These are phyloP conservation scores for Zoroaster sp. DNA, from an alignment of 53 echinoderm and acorn worm genomes.

Conservation along the genomic window DNA sequence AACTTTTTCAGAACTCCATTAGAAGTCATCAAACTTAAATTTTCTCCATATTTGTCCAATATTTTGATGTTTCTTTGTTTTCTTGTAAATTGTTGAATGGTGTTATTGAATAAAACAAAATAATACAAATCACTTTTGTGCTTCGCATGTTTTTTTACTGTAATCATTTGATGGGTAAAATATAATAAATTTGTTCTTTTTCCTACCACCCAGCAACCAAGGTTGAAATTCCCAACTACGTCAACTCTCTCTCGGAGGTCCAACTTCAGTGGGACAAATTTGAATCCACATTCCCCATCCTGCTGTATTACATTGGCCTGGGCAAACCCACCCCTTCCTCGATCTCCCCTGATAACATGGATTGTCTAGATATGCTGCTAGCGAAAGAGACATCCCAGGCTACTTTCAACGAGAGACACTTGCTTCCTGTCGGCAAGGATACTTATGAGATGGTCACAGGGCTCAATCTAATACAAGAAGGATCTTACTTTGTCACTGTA, in stretches of 20 bases:
- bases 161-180: too few species aligned
- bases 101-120: too few species aligned
- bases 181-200: background rate
- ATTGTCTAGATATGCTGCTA: constrained; percentile 41
- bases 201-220: background rate
- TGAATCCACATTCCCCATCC: constrained; percentile 22
- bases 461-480: constrained; percentile 9
- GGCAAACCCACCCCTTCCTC: background rate
- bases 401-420: background rate
- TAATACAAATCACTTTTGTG: too few species aligned
- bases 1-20: background rate
- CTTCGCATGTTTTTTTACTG: too few species aligned
- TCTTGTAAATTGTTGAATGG: too few species aligned
- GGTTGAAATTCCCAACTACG: constrained; percentile 1
- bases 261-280: constrained; percentile 33
- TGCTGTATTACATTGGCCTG: constrained; percentile 50
- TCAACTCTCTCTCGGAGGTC: constrained; percentile 34
- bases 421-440: constrained; percentile 35
- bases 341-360: background rate
- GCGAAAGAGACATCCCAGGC: background rate
- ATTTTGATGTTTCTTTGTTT: background rate
- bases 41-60: background rate
- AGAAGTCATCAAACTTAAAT: background rate
- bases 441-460: background rate
- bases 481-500: constrained; percentile 29